Evolutionary conservation across 1,140 invertebrate species (phyloP).

Genomic region (Caenorhabditis brenneri): DNA sequence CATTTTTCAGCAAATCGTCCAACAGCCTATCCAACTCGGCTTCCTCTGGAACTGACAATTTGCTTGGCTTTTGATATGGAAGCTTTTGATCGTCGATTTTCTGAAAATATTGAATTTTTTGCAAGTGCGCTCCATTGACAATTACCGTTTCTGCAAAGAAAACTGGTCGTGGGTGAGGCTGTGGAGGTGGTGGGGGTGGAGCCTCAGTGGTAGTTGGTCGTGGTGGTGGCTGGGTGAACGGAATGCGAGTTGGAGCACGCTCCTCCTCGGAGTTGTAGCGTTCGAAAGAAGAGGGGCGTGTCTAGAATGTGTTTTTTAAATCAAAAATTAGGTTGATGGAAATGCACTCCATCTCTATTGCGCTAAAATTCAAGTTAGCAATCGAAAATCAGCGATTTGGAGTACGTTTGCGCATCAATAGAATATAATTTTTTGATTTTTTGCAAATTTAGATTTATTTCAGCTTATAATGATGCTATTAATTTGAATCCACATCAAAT

Average conservation of each 20-base stretch:
- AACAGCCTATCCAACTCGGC: background rate
- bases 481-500: background rate
- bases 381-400: no score
- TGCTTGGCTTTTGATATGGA: background rate
- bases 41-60: constrained; percentile 2
- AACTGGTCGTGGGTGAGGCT: no score
- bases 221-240: background rate
- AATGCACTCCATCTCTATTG: no score
- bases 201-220: background rate
- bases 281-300: background rate
- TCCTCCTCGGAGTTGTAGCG: background rate
- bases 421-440: no score
- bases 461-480: no score
- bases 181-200: background rate
- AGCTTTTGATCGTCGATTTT: constrained; percentile 4
- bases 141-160: background rate
- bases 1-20: constrained; percentile 21
- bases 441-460: no score
- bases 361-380: no score
- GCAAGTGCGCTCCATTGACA: background rate
- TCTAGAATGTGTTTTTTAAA: no score
- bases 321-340: no score
- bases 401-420: no score
- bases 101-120: no score
- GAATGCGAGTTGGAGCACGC: background rate